Evolutionary conservation across 2,113 vertebrate species (phyloP).

Genomic region (Takifugu flavidus): DNA sequence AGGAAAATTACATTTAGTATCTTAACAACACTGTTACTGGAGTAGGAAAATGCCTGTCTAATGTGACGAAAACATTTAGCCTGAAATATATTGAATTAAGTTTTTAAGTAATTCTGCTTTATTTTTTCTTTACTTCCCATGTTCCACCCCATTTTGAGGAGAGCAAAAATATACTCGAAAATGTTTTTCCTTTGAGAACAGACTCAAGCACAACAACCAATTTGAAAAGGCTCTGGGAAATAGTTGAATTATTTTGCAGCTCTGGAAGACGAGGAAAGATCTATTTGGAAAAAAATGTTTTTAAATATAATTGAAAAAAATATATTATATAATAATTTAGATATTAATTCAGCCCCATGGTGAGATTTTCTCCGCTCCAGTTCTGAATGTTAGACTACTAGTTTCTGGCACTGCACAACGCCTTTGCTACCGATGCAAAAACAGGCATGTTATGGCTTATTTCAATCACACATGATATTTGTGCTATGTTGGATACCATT

Average conservation of each 20-base stretch:
- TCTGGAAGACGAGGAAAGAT: too few species aligned
- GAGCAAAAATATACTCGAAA: background rate
- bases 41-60: too few species aligned
- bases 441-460: constrained; percentile 1
- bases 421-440: background rate
- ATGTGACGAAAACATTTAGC: too few species aligned
- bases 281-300: too few species aligned
- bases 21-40: too few species aligned
- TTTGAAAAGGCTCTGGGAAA: background rate
- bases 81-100: too few species aligned
- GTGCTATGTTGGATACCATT: background rate
- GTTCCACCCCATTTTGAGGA: background rate
- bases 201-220: background rate
- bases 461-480: background rate
- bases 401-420: constrained; percentile 15
- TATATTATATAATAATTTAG: too few species aligned
- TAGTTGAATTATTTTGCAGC: too few species aligned
- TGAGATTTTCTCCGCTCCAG: background rate
- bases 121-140: background rate
- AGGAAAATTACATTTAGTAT: background rate
- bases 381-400: constrained; percentile 4
- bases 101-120: background rate
- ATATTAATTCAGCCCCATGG: background rate
- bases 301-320: too few species aligned
- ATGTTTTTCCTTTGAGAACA: background rate